Conservation (phyloP, 2,888 invertebrate genomes). For the Cataglyphis cursor region DNA sequence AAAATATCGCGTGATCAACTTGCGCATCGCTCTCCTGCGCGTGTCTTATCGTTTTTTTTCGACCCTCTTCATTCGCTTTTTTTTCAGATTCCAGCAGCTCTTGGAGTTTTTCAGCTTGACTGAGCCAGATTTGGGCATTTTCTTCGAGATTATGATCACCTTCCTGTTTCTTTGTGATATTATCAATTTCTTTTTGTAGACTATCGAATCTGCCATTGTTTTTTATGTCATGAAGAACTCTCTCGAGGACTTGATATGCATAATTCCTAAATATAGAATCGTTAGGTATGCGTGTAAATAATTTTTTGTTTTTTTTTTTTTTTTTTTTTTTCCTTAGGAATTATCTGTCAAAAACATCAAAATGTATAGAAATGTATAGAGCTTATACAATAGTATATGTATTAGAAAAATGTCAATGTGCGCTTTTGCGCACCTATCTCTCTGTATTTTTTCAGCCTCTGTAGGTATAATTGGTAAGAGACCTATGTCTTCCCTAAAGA, state of each 20-base stretch:
- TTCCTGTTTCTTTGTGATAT: constrained; percentile 69
- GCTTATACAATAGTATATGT: neutral
- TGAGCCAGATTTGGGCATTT: constrained; percentile 75
- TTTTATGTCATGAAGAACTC: constrained; percentile 69
- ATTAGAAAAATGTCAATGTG: neutral
- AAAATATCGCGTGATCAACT: constrained; percentile 72
- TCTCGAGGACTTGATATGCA: constrained; percentile 69
- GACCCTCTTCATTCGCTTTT: constrained; percentile 63
- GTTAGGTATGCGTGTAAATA: neutral
- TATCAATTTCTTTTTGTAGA: constrained; percentile 75
- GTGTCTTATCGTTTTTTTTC: constrained; percentile 48
- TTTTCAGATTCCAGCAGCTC: constrained; percentile 70
- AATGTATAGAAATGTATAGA: neutral
- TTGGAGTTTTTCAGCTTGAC: constrained; percentile 70
- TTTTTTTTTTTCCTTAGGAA: neutral
- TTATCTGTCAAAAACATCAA: neutral
- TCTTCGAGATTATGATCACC: constrained; percentile 73
- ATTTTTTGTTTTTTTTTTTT: neutral
- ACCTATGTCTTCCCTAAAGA: constrained; percentile 73
- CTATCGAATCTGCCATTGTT: constrained; percentile 65
- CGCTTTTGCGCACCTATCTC: constrained; percentile 74
- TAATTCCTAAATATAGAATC: constrained; percentile 70
- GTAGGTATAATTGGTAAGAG: constrained; percentile 65
- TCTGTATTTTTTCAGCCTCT: constrained; percentile 75
- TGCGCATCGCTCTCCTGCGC: constrained; percentile 70